These are phyloP conservation scores for Smittia aterrima DNA, from an alignment of 2,888 invertebrate genomes.

Conservation along the genomic window DNA sequence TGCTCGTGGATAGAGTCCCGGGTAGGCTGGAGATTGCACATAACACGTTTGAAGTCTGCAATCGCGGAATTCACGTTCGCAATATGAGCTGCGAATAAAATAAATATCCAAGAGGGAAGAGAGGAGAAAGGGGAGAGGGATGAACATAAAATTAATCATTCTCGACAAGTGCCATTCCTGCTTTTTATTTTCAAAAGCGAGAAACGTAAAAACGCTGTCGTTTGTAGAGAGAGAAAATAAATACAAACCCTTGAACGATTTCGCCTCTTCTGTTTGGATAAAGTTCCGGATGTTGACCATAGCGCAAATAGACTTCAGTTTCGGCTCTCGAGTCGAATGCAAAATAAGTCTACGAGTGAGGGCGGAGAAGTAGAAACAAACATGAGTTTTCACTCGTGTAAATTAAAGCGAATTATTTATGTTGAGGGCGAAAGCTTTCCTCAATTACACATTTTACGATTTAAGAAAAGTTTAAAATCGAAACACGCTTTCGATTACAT, in stretches of 20 bases:
- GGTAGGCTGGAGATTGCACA: constrained; percentile 90
- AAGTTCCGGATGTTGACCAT: constrained; percentile 90
- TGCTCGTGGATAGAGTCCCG: constrained; percentile 87
- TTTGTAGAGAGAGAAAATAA: background rate
- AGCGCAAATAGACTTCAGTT: constrained; percentile 84
- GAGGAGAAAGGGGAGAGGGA: background rate
- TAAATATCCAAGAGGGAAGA: background rate
- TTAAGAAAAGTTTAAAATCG: background rate
- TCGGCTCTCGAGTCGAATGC: constrained; percentile 83
- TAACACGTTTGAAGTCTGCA: constrained; percentile 89
- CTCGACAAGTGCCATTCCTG: constrained; percentile 35
- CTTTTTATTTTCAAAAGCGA: background rate
- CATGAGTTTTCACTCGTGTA: constrained; percentile 5
- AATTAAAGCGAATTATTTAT: background rate
- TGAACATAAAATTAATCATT: constrained; percentile 29
- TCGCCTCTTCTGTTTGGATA: constrained; percentile 88
- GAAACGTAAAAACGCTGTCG: background rate
- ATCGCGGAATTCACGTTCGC: constrained; percentile 83
- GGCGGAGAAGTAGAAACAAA: constrained; percentile 8
- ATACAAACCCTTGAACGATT: constrained; percentile 75
- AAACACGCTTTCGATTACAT: background rate
- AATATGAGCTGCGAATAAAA: constrained; percentile 67
- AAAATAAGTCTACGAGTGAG: constrained; percentile 65
- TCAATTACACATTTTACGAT: background rate
- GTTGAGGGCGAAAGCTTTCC: background rate